Base-by-base conservation (phyloP, 1,140 invertebrate species). In the Medauroidea extradentata region DNA sequence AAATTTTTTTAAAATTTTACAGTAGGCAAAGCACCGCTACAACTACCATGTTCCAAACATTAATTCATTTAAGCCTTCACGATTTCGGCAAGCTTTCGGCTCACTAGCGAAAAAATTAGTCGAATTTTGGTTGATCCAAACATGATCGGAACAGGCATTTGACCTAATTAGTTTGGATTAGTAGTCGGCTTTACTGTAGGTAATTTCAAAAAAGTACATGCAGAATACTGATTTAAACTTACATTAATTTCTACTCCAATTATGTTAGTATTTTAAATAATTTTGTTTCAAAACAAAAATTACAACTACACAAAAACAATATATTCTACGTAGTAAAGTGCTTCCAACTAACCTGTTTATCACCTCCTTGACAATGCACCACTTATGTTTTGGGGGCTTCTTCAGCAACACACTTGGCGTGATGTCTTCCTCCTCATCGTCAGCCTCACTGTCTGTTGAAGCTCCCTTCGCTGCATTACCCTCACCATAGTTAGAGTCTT, bases 351-450 rank as follows among this genome's bases (percentile, higher is more conserved):
- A 68, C 61, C 73, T 69, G 59, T 65, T 64, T n/a, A 68, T 43
- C 42, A 79, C 66, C 63, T 78, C 75, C 59, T 62, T 63, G 52
- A 76, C 66, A 21, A 87, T 77, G 60, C 79, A 81, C 82, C 86
- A 91, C 29, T 81, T 85, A 57, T 87, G 83, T 66, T 81, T 85
- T 1, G 86, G 86, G 70, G 79, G 82, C 43, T 75, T 66, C 68
- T 85, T 85, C 38, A 75, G 69, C 19, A 86, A 69, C 23, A 83
- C 79, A 19, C 72, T 67, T 14, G 79, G 80, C 43, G 70, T 71
- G 50, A 78, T 76, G 13, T 71, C 68, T 25, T 79, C 76, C 16
- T 70, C 67, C 38, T 75, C 74, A 19, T 72, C 67, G 49, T 79
- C 73, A 21, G 70, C 64, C 43, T 74, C 72, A 52, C 67, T 65